Evolutionary conservation across 2,797 vertebrate species (phyloP).

Genomic region (Acestrorhynchus altus): DNA sequence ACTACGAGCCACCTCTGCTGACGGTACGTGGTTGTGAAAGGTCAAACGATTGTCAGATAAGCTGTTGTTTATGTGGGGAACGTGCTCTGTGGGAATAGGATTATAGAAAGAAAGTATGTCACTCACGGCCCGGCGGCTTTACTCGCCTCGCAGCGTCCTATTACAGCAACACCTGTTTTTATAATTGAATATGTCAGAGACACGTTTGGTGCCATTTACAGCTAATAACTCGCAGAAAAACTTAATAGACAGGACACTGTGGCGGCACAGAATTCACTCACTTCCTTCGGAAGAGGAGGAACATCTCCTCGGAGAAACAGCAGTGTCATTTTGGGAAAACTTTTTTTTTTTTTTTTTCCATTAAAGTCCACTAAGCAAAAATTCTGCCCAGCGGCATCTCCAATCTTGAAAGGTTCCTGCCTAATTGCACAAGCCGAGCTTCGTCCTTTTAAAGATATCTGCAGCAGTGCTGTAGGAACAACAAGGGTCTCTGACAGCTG

Average conservation of each 20-base stretch:
- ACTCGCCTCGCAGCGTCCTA: slow-evolving; percentile 36
- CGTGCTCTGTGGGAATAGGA: slow-evolving; percentile 26
- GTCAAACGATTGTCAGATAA: not conserved
- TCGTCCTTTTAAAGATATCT: not conserved
- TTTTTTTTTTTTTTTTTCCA: too few relatives aligned
- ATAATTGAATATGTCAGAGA: slow-evolving; percentile 50
- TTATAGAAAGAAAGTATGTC: slow-evolving; percentile 27
- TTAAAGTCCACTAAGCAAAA: slow-evolving; percentile 37
- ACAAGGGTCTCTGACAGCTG: slow-evolving; percentile 19
- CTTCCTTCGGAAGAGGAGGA: not conserved
- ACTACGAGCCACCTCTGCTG: not conserved
- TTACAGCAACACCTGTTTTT: slow-evolving; percentile 57
- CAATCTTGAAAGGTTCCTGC: slow-evolving; percentile 32
- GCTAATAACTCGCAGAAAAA: slow-evolving; percentile 28
- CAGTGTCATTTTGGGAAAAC: slow-evolving; percentile 12
- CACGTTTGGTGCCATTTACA: slow-evolving; percentile 29
- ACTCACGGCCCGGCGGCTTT: slow-evolving; percentile 17
- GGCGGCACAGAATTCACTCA: not conserved
- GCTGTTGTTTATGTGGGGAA: slow-evolving; percentile 3
- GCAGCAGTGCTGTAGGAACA: slow-evolving; percentile 17
- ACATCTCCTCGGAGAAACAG: not conserved
- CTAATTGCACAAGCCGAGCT: slow-evolving; percentile 26
- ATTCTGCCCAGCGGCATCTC: slow-evolving; percentile 21
- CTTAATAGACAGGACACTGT: slow-evolving; percentile 30
- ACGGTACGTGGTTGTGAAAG: not conserved